These are phyloP conservation scores for Pentamera pediparva DNA, from an alignment of 53 echinoderm and acorn worm genomes.

Conservation along the genomic window DNA sequence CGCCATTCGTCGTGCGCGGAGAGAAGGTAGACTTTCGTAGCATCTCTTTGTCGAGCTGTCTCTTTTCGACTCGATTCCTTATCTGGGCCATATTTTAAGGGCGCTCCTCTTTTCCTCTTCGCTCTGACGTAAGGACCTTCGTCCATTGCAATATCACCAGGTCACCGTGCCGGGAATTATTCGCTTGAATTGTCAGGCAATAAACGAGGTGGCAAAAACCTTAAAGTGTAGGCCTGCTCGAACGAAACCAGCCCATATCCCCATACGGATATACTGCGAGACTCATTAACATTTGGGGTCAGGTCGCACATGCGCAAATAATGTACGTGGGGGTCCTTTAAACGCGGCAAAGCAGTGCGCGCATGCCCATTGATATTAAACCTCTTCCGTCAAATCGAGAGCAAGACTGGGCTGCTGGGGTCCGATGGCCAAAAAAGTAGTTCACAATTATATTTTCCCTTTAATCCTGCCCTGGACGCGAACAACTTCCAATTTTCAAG, in stretches of 20 bases:
- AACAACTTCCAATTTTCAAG: too few species aligned
- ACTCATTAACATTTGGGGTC: constrained; percentile 40
- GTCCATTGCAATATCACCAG: too few species aligned
- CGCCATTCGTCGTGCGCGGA: constrained; percentile 23
- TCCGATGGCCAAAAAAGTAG: too few species aligned
- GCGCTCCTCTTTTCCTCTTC: constrained; percentile 25
- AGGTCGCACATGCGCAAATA: constrained; percentile 38
- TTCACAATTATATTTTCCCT: too few species aligned
- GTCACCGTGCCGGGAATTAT: too few species aligned
- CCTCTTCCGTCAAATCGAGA: too few species aligned
- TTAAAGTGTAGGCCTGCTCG: constrained; percentile 28
- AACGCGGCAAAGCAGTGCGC: background rate
- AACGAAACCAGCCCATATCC: constrained; percentile 18
- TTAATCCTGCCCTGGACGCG: too few species aligned
- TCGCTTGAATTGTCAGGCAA: too few species aligned
- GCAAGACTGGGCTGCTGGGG: too few species aligned
- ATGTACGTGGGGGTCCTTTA: constrained; percentile 24
- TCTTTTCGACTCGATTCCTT: constrained; percentile 10
- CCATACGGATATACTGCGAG: constrained; percentile 24
- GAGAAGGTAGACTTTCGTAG: constrained; percentile 24
- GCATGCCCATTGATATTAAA: too few species aligned
- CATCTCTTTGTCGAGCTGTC: constrained; percentile 13
- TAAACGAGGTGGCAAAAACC: too few species aligned
- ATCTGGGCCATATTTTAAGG: constrained; percentile 28
- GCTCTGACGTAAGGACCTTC: constrained; percentile 15